These are phyloP conservation scores for Lutjanus argentimaculatus DNA, from an alignment of 2,797 vertebrate species.

Conservation along the genomic window DNA sequence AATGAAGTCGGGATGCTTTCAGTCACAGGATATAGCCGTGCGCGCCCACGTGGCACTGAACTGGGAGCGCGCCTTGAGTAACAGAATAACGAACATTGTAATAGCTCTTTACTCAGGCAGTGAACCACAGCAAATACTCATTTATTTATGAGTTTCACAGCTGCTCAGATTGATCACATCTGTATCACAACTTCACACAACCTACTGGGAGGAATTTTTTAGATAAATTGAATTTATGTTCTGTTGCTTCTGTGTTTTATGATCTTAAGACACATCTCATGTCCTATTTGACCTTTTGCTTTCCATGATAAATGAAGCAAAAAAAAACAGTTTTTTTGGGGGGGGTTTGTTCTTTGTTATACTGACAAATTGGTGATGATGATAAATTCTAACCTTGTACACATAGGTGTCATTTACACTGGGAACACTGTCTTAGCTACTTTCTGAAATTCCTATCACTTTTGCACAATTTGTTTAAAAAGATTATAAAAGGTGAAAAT, in stretches of 20 bases:
- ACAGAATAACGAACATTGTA: background rate
- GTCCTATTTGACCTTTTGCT: background rate
- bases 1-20: constrained; percentile 68
- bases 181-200: background rate
- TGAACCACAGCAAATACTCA: background rate
- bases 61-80: constrained; percentile 60
- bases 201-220: background rate
- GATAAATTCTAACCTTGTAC: background rate
- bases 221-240: too few relatives aligned
- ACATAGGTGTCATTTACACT: too few relatives aligned
- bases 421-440: too few relatives aligned
- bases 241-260: background rate
- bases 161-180: background rate
- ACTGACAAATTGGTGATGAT: background rate
- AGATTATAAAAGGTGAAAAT: too few relatives aligned
- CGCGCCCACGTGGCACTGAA: constrained; percentile 62
- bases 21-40: constrained; percentile 69
- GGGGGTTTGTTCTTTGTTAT: background rate
- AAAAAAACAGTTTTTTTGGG: background rate
- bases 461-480: too few relatives aligned
- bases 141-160: background rate
- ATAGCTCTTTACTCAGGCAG: constrained; percentile 6
- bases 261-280: background rate
- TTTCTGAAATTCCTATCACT: too few relatives aligned
- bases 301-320: background rate